Percentiles rank a stretch among this genome's conserved stretches.
Evolutionary conservation across 2,113 vertebrate species (phyloP).

Genomic region (Urocynchramus pylzowi): DNA sequence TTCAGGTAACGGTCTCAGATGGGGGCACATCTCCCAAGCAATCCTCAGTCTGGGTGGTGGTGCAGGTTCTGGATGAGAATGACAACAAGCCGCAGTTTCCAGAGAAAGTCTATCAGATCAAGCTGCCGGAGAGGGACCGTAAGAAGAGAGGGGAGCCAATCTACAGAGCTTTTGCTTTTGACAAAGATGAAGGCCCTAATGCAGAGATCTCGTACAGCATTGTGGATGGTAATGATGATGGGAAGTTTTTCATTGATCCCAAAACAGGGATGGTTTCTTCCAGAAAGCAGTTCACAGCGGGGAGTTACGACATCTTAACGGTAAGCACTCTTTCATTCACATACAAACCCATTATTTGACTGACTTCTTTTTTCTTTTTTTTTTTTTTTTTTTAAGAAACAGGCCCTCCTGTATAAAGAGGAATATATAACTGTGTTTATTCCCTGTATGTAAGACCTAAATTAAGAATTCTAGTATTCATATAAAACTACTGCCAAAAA

Average conservation of each 20-base stretch:
- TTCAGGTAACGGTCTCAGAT: constrained; percentile 89
- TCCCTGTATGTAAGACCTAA: neutral
- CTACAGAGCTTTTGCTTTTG: constrained; percentile 91
- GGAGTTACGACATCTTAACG: constrained; percentile 94
- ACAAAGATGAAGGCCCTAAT: constrained; percentile 90
- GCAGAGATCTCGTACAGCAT: constrained; percentile 93
- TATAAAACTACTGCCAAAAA: neutral
- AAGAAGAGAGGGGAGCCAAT: constrained; percentile 90
- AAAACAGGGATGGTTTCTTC: constrained; percentile 95
- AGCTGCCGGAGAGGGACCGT: constrained; percentile 89
- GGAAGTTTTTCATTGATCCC: constrained; percentile 94
- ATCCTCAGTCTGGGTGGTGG: constrained; percentile 88
- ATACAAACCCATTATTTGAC: neutral
- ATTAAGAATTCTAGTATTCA: neutral
- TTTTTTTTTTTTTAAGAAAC: neutral
- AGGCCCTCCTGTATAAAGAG: neutral
- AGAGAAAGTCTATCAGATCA: constrained; percentile 93
- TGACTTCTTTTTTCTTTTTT: neutral
- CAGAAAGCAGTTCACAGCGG: constrained; percentile 89
- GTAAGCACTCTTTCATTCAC: constrained; percentile 70
- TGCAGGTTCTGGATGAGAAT: constrained; percentile 93
- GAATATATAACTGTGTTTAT: neutral
- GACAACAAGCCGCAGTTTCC: constrained; percentile 95
- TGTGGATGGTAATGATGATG: constrained; percentile 91
- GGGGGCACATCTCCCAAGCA: constrained; percentile 83